A percentile compares a stretch with the other conserved stretches of the same genome.
These are phyloP conservation scores for Caradrina clavipalpis DNA, from an alignment of 2,888 invertebrate genomes.

Conservation along the genomic window DNA sequence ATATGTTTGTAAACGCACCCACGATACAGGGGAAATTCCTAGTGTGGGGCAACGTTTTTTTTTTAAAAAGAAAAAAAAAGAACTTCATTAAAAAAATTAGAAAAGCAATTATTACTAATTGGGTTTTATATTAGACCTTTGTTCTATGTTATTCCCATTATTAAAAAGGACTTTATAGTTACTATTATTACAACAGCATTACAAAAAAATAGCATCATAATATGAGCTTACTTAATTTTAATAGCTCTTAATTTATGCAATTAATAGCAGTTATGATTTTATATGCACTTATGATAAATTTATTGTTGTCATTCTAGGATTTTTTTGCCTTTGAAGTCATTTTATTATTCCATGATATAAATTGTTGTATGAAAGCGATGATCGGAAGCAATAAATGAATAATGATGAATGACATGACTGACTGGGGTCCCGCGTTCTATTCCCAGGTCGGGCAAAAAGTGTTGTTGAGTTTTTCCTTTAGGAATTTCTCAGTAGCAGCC, in stretches of 20 bases:
- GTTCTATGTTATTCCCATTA: constrained; percentile 1
- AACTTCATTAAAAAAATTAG: no score
- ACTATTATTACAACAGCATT: neutral
- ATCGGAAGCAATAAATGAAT: no score
- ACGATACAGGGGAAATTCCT: no score
- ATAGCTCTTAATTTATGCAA: neutral
- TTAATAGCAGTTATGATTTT: neutral
- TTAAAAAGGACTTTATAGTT: neutral
- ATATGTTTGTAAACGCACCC: no score
- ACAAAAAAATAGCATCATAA: neutral
- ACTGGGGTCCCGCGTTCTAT: no score
- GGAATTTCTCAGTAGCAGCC: no score
- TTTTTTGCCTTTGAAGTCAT: constrained; percentile 2
- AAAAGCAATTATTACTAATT: neutral
- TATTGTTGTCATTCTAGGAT: neutral
- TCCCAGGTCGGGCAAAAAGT: no score
- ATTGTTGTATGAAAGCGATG: neutral
- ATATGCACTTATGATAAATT: neutral
- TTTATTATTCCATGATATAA: constrained; percentile 5
- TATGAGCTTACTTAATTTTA: neutral
- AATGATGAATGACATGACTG: no score
- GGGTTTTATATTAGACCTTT: neutral
- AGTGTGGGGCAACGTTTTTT: no score
- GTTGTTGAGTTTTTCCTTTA: no score
- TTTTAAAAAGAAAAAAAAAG: no score